These are phyloP conservation scores for Limulus polyphemus DNA, from an alignment of 2,888 invertebrate genomes.

Conservation along the genomic window DNA sequence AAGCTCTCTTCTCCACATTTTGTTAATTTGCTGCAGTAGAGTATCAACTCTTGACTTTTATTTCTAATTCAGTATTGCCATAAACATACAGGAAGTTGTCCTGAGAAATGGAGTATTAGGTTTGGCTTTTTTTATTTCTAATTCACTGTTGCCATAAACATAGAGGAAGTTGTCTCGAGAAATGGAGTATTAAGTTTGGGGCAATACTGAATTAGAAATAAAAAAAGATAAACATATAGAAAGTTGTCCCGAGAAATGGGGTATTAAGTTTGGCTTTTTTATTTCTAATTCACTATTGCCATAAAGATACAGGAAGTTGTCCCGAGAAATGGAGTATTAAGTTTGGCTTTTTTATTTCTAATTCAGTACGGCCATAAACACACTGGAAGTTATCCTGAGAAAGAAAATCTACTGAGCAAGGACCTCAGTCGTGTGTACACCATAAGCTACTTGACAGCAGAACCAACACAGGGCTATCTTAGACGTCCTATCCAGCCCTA, in stretches of 20 bases:
- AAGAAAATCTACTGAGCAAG: slow-evolving; percentile 18
- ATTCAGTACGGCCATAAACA: slow-evolving; percentile 25
- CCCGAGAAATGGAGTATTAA: too few species aligned
- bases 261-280: too few species aligned
- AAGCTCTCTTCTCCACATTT: too few species aligned
- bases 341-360: slow-evolving; percentile 1
- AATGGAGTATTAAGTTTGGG: too few species aligned
- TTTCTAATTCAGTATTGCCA: slow-evolving; percentile 23
- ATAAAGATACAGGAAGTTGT: too few species aligned
- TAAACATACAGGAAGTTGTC: slow-evolving; percentile 17
- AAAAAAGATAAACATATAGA: too few species aligned
- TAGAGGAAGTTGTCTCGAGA: slow-evolving; percentile 19
- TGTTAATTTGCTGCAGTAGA: too few species aligned
- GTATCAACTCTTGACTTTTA: not conserved
- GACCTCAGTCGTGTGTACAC: slow-evolving; percentile 52
- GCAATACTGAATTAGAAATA: too few species aligned
- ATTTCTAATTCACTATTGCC: too few species aligned
- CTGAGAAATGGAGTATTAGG: too few species aligned
- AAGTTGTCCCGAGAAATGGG: too few species aligned
- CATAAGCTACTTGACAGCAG: slow-evolving; percentile 86
- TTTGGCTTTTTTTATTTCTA: slow-evolving; percentile 2
- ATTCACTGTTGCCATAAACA: slow-evolving; percentile 24
- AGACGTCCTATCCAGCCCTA: slow-evolving; percentile 82
- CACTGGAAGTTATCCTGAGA: slow-evolving; percentile 20
- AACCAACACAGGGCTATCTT: slow-evolving; percentile 67